Base-by-base conservation (phyloP, 2,888 invertebrate genomes). In the Hoplodrina blanda region DNA sequence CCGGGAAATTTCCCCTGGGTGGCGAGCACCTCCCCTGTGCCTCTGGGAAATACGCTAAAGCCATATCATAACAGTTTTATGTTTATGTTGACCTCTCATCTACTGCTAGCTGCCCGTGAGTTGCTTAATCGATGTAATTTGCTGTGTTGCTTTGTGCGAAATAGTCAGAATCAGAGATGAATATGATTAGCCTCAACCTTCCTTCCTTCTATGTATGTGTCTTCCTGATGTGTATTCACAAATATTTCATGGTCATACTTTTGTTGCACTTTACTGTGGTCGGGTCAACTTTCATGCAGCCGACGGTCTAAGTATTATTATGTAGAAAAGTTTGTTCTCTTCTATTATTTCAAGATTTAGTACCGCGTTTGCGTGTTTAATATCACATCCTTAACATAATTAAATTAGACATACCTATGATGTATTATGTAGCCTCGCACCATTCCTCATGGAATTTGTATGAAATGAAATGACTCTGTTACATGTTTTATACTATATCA, bases 11-110 rank as follows among this genome's bases (percentile, higher is more conserved):
- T 96, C 96, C 96, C 96, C 90, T 89, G 96, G 95, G 95, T 93
- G 89, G 92, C 89, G 90, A 91, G 90, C 91, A 88, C 91, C 91
- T 89, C 89, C 88, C 89, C 85, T 80, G 90, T 88, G 91, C 93
- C 93, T 85, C 87, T 91, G 95, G 95, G 95, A 95, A 95, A 95
- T 95, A 94, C 95, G 93, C 93, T 92, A 91, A 94, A 93, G 95
- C 92, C 95, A 95, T 95, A 95, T 95, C 94, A 95, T 96, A 95
- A 95, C 95, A 95, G 94, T 94, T 95, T 95, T 95, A 95, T 95
- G 95, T 94, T 94, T 94, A 94, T 95, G 93, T 91, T 93, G 95
- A 95, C 94, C 95, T 94, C 93, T 91, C 91, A 89, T 89, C 89
- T 87, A 83, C 80, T 67, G 70, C 68, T 79, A 82, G 75, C 78